phyloP scores from a whole-genome alignment of 2,888 invertebrate species.

The Rhagonycha lutea region DNA sequence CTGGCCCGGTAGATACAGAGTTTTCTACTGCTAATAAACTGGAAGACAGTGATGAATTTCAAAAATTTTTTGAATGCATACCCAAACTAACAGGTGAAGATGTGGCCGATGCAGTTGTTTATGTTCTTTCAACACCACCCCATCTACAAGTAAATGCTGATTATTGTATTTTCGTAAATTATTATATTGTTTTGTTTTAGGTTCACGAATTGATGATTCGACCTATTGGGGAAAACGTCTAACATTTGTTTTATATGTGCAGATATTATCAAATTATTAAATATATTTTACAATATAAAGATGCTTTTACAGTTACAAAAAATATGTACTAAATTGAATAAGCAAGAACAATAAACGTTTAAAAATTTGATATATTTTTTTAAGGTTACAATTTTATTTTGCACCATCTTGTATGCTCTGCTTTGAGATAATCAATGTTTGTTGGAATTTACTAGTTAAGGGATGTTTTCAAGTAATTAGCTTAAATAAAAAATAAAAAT shows the following conservation, averaged over 20 bases:
- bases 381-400: too few species aligned
- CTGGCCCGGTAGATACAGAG: slow-evolving; percentile 28
- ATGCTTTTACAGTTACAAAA: too few species aligned
- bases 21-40: slow-evolving; percentile 4
- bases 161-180: background rate
- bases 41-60: background rate
- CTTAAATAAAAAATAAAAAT: too few species aligned
- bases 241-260: background rate
- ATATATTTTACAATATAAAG: too few species aligned
- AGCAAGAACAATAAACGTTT: background rate
- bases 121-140: slow-evolving; percentile 1
- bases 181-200: background rate
- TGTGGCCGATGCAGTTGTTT: slow-evolving; percentile 1
- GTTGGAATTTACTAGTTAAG: too few species aligned
- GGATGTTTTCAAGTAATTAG: too few species aligned
- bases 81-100: background rate
- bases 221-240: background rate
- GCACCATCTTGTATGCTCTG: too few species aligned
- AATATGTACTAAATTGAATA: background rate
- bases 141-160: background rate
- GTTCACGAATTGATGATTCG: background rate
- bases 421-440: too few species aligned
- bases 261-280: too few species aligned
- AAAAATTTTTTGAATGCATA: background rate
- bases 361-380: too few species aligned